A percentile compares a stretch with the other conserved stretches of the same genome.
Conservation (phyloP, 2,888 invertebrate species). For the Neoscelio sp. region DNA sequence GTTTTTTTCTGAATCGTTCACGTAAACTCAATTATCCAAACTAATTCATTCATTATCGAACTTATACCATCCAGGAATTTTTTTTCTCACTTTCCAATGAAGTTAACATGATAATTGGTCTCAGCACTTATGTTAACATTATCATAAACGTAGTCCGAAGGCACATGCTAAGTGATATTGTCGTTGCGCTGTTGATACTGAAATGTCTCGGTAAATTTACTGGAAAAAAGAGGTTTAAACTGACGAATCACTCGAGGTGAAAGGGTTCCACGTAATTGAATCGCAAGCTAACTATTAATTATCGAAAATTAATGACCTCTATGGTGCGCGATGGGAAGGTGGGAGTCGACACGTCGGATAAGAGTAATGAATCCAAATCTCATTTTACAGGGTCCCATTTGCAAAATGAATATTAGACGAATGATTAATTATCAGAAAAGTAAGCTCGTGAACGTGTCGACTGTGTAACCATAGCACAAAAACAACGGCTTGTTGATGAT, state of each 20-base stretch:
- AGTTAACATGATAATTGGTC: too few relatives aligned
- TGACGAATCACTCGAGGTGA: conserved; percentile 44
- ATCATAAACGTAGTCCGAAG: conserved; percentile 16
- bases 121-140: conserved; percentile 4
- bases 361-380: conserved; percentile 57
- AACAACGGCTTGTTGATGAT: conserved; percentile 11
- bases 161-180: conserved; percentile 14
- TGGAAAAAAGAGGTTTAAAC: conserved; percentile 31
- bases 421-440: conserved; percentile 50
- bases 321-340: conserved; percentile 23
- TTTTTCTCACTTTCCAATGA: too few relatives aligned
- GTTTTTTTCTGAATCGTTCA: background rate
- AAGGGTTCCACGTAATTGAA: conserved; percentile 59
- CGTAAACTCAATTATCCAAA: too few relatives aligned
- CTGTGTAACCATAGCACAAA: conserved; percentile 6
- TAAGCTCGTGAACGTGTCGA: conserved; percentile 19
- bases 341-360: conserved; percentile 55
- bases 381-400: conserved; percentile 50
- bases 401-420: conserved; percentile 52
- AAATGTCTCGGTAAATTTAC: conserved; percentile 38
- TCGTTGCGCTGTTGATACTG: conserved; percentile 30
- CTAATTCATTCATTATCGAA: too few relatives aligned
- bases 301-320: conserved; percentile 63
- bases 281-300: conserved; percentile 66
- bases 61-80: too few relatives aligned